Evolutionary conservation across 2,888 invertebrate species (phyloP), one percentile per base, ranked within the genome.

Genomic region (Alitta virens): DNA sequence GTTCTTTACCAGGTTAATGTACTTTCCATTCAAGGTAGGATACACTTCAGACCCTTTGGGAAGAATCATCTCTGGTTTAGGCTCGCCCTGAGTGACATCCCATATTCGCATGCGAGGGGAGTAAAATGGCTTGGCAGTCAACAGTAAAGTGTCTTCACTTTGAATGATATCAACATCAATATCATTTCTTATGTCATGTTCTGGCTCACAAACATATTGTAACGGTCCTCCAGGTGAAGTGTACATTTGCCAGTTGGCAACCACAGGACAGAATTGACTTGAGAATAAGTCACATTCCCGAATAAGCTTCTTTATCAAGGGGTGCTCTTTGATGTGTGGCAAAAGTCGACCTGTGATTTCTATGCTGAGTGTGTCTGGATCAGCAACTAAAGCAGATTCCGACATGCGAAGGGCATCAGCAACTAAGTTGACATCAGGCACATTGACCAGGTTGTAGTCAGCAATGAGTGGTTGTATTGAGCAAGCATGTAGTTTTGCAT

Each of bases 381-480:
- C 62, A 25, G 49, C 43, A 14, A 56, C 52, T 53, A 67, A 84
- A 68, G 95, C 93, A 1, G 95, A 94, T 0, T 95, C 94, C 0
- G 96, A 95, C 43, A 96, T 86, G 53, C 94, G 87, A 2, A 97
- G 82, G 0, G 95, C 95, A 79, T 97, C 96, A 0, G 95, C 94
- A 1, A 97, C 94, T 49, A 97, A 82, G 88, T 91, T 90, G 3
- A 95, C 84, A 80, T 97, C 95, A 75, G 92, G 90, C 75, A 75
- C 73, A 18, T 38, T 33, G 27, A 65, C 63, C 27, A 74, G 42
- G 38, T 67, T 49, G 46, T 50, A 63, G 25, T 65, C 67, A 12
- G 65, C 46, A 3, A 67, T 58, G 14, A 66, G 23, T n/a, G 46
- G 26, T 24, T 60, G 61, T 1, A 66, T 56, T 7, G 65, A 63